Conservation (phyloP, 2,113 vertebrate species). For the Alectura lathami region DNA sequence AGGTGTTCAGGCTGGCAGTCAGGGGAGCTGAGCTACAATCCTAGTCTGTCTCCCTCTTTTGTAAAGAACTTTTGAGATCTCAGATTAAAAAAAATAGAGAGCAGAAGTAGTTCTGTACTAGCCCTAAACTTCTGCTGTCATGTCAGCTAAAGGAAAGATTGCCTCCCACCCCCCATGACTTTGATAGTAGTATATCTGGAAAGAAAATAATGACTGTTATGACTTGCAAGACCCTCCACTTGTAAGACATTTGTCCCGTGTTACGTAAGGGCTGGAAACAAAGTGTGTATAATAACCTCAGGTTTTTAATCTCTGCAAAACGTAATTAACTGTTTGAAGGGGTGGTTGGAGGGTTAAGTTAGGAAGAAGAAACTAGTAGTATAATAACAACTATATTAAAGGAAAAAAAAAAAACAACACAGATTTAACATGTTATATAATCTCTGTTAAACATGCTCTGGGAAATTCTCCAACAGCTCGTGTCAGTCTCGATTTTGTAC, state of each 20-base stretch:
- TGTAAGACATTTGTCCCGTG: background rate
- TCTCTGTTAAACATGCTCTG: constrained; percentile 60
- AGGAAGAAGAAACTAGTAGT: constrained; percentile 17
- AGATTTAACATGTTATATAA: constrained; percentile 62
- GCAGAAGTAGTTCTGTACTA: background rate
- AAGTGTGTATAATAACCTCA: background rate
- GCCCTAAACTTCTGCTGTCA: background rate
- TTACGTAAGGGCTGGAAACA: background rate
- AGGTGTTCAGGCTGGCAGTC: background rate
- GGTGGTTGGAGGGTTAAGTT: constrained; percentile 41
- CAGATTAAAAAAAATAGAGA: background rate
- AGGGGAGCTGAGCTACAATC: background rate
- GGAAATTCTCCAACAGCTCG: constrained; percentile 61
- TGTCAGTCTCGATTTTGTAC: constrained; percentile 69
- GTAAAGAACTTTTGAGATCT: background rate
- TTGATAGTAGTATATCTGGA: background rate
- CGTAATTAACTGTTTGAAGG: background rate
- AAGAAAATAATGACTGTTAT: background rate
- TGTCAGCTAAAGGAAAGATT: background rate
- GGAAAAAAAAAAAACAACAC: background rate
- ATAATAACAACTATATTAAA: constrained; percentile 49
- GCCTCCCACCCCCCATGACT: background rate
- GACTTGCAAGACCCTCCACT: background rate
- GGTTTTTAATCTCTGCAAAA: constrained; percentile 21
- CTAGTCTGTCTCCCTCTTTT: background rate